Conservation (phyloP, 2,797 vertebrate genomes). For the Siniperca obscura region DNA sequence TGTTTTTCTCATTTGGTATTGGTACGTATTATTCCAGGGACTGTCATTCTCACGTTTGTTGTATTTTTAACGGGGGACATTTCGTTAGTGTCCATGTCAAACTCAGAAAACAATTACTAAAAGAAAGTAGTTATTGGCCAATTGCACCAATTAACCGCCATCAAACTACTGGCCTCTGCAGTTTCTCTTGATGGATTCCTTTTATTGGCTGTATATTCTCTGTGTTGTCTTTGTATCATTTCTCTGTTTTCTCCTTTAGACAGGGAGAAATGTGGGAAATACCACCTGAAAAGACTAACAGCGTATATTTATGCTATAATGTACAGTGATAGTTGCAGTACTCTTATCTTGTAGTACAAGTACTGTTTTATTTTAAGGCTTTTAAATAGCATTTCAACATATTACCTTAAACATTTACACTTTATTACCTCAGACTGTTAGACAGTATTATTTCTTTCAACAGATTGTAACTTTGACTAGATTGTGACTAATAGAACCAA, state of each 20-base stretch:
- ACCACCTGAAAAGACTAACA: not conserved
- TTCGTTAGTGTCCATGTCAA: not conserved
- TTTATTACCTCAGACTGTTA: not conserved
- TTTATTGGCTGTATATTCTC: not conserved
- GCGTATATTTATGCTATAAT: not conserved
- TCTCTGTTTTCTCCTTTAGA: not conserved
- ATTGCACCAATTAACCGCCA: not conserved
- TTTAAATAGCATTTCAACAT: not conserved
- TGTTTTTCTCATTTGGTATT: not conserved
- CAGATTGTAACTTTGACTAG: not conserved
- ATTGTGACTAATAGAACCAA: not conserved
- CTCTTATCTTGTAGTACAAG: not conserved
- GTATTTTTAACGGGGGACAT: not conserved
- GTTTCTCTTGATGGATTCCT: not conserved
- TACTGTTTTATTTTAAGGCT: not conserved
- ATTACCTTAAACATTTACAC: not conserved
- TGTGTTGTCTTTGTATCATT: not conserved
- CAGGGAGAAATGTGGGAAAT: not conserved
- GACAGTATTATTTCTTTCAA: not conserved
- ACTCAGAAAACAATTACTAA: conserved; percentile 3
- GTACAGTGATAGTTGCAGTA: not conserved
- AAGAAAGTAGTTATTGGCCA: conserved; percentile 13
- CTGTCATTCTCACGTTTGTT: not conserved
- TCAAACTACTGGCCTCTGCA: not conserved
- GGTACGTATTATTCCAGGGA: not conserved